Evolutionary conservation across 2,797 vertebrate genomes (phyloP).

Genomic region (Mus spretus): DNA sequence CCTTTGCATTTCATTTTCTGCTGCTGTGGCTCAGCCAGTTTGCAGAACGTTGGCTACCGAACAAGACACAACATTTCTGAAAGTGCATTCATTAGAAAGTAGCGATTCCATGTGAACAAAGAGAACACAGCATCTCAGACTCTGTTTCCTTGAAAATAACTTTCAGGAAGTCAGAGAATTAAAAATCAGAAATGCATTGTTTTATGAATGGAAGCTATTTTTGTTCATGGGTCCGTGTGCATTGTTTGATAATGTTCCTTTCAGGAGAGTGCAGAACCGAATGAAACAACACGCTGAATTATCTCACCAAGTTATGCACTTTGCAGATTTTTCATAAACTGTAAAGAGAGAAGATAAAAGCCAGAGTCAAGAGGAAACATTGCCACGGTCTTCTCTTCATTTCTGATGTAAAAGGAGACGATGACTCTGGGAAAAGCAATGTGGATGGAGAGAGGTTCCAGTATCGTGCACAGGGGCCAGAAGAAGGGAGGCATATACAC

Average conservation of each 20-base stretch:
- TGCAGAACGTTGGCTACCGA: constrained; percentile 49
- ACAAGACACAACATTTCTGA: constrained; percentile 50
- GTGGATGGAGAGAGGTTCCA: neutral
- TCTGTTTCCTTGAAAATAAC: constrained; percentile 68
- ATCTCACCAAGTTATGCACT: neutral
- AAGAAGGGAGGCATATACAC: neutral
- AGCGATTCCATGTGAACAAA: constrained; percentile 28
- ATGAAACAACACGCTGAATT: constrained; percentile 37
- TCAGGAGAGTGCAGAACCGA: constrained; percentile 44
- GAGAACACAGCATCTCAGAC: neutral
- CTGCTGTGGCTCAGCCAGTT: constrained; percentile 10
- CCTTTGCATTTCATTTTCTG: constrained; percentile 56
- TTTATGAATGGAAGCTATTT: constrained; percentile 75
- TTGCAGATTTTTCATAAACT: constrained; percentile 49
- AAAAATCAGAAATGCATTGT: constrained; percentile 71
- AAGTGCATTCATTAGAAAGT: constrained; percentile 37
- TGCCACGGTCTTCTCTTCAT: neutral
- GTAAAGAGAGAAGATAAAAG: constrained; percentile 32
- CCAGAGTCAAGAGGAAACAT: constrained; percentile 25
- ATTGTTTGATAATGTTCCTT: constrained; percentile 69
- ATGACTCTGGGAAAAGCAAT: neutral
- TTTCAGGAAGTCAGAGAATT: constrained; percentile 69
- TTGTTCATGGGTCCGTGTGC: constrained; percentile 61
- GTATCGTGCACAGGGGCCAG: neutral
- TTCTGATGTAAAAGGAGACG: neutral